A percentile compares a stretch with the other conserved stretches of the same genome.
These are phyloP conservation scores for Amphilophus citrinellus DNA, from an alignment of 2,113 vertebrate genomes.

Conservation along the genomic window DNA sequence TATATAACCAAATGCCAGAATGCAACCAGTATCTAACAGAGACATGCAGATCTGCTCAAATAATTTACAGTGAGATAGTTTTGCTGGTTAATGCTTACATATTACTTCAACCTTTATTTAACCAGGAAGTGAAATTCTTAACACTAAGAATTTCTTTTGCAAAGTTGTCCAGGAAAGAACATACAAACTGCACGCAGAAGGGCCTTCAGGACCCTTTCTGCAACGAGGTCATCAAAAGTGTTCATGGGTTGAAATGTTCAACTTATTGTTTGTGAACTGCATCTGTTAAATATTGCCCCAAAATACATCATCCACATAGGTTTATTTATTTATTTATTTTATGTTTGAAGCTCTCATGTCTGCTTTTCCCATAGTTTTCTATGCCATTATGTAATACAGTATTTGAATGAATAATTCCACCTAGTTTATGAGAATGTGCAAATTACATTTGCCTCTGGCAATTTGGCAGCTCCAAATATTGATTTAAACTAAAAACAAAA, in stretches of 20 bases:
- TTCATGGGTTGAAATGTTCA: not conserved
- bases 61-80: not conserved
- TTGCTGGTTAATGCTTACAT: not conserved
- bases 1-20: too few species aligned
- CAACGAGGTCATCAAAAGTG: not conserved
- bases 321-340: not conserved
- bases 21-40: too few species aligned
- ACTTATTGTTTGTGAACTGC: too few species aligned
- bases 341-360: not conserved
- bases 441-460: not conserved
- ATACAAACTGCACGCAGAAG: not conserved
- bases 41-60: too few species aligned
- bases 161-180: not conserved
- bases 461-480: not conserved
- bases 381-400: not conserved
- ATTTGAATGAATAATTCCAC: not conserved
- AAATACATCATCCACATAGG: not conserved
- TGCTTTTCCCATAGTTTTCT: not conserved
- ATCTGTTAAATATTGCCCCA: not conserved
- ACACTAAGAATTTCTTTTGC: not conserved
- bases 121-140: not conserved
- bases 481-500: not conserved
- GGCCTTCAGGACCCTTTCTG: not conserved
- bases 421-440: not conserved
- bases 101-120: not conserved